phyloP scores from a whole-genome alignment of 2,888 invertebrate species.

The Limnephilus marmoratus region DNA sequence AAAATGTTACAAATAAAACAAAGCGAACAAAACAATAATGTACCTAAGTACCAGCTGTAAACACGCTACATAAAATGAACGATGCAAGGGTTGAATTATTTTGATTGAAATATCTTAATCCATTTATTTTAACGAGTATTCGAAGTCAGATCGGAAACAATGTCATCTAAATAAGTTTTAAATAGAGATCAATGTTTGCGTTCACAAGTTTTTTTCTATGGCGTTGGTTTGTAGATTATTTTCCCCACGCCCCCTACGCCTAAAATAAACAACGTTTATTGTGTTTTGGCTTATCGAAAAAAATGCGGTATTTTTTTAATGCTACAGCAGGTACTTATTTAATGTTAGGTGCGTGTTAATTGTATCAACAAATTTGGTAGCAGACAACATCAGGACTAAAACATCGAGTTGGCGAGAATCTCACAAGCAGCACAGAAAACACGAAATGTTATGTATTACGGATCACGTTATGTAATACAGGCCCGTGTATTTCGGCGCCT shows the following conservation, averaged over 20 bases:
- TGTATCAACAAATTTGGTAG: not conserved
- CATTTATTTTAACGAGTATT: too few relatives aligned
- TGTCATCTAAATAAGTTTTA: too few relatives aligned
- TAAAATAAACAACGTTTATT: not conserved
- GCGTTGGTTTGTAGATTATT: not conserved
- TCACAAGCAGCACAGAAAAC: not conserved
- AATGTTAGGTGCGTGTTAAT: not conserved
- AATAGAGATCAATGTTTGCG: too few relatives aligned
- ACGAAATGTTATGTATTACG: not conserved
- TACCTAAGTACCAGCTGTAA: too few relatives aligned
- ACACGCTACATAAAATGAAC: too few relatives aligned
- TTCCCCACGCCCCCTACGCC: not conserved
- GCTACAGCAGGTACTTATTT: not conserved
- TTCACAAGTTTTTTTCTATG: not conserved
- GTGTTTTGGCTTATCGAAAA: not conserved
- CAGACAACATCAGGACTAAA: not conserved
- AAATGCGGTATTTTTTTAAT: not conserved
- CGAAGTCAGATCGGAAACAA: too few relatives aligned
- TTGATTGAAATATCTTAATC: too few relatives aligned
- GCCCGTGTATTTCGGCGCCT: not conserved
- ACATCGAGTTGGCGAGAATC: not conserved
- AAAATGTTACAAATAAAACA: too few relatives aligned
- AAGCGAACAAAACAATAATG: too few relatives aligned
- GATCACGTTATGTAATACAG: too few relatives aligned
- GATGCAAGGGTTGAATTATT: too few relatives aligned